Evolutionary conservation across 2,113 vertebrate genomes (phyloP).

Genomic region (Rhipidura dahli): DNA sequence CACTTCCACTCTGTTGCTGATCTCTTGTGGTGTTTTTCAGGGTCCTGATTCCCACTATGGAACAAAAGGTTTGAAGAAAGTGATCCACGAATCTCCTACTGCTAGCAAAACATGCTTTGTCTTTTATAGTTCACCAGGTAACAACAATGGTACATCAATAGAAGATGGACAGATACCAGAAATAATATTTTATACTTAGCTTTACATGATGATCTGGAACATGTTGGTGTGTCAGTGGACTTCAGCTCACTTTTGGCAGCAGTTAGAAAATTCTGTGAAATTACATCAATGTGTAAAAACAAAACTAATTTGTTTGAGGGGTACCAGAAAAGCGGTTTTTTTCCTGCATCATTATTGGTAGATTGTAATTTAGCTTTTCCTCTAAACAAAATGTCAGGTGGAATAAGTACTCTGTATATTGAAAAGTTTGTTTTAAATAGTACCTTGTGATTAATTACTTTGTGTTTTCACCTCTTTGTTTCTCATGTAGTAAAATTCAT

Average conservation of each 20-base stretch:
- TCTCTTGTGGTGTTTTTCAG: slow-evolving; percentile 62
- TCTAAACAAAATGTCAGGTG: neutral
- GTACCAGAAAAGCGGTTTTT: slow-evolving; percentile 20
- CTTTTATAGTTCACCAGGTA: slow-evolving; percentile 92
- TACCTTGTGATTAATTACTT: slow-evolving; percentile 11
- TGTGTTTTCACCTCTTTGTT: slow-evolving; percentile 4
- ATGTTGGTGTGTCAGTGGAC: neutral
- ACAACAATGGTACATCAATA: slow-evolving; percentile 94
- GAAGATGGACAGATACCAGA: slow-evolving; percentile 96
- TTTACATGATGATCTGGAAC: neutral
- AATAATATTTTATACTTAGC: slow-evolving; percentile 92
- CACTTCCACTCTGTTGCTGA: neutral
- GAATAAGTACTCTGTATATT: neutral
- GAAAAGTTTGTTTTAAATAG: slow-evolving; percentile 13
- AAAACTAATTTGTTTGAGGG: slow-evolving; percentile 40
- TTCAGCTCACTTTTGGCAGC: neutral
- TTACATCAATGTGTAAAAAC: slow-evolving; percentile 17
- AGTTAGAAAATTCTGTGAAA: slow-evolving; percentile 36
- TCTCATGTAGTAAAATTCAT: slow-evolving; percentile 10
- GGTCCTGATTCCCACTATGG: slow-evolving; percentile 94
- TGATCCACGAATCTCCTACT: slow-evolving; percentile 82
- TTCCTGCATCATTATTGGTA: neutral
- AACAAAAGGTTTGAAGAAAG: slow-evolving; percentile 92
- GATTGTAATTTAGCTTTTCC: slow-evolving; percentile 26
- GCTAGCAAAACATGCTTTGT: slow-evolving; percentile 91